Conservation (phyloP, 1,140 invertebrate genomes). For the Lasioglossum baleicum region DNA sequence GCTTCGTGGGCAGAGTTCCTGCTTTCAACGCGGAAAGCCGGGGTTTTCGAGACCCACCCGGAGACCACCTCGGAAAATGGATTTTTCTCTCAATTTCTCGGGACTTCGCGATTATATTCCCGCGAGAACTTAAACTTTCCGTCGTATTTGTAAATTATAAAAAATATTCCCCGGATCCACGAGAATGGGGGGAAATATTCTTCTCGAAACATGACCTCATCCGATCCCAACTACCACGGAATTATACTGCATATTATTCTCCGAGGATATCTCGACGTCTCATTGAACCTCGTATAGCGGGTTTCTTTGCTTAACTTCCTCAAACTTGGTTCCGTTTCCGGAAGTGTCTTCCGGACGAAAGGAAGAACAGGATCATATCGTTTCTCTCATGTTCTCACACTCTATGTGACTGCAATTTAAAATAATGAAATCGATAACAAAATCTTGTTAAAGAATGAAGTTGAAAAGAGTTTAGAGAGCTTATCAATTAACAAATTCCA, state of each 20-base stretch:
- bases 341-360: background rate
- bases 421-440: too few species aligned
- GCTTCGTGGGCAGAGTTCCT: background rate
- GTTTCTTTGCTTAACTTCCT: background rate
- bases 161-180: too few species aligned
- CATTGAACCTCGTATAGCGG: background rate
- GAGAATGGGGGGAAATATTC: background rate
- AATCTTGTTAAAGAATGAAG: too few species aligned
- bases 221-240: background rate
- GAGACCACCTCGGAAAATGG: background rate
- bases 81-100: background rate
- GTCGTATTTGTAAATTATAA: background rate
- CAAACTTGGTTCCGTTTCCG: background rate
- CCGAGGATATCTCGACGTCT: background rate
- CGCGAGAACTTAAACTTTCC: background rate
- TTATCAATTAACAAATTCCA: too few species aligned
- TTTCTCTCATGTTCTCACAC: too few species aligned
- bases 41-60: background rate
- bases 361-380: background rate
- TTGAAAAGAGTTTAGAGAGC: too few species aligned
- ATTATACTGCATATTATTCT: background rate
- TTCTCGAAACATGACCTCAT: too few species aligned
- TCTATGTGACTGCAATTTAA: too few species aligned
- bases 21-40: background rate
- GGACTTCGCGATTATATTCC: background rate